Percentiles rank a stretch among this genome's conserved stretches.
phyloP scores from a whole-genome alignment of 1,140 invertebrate genomes.

The Zaprionus gabonicus region DNA sequence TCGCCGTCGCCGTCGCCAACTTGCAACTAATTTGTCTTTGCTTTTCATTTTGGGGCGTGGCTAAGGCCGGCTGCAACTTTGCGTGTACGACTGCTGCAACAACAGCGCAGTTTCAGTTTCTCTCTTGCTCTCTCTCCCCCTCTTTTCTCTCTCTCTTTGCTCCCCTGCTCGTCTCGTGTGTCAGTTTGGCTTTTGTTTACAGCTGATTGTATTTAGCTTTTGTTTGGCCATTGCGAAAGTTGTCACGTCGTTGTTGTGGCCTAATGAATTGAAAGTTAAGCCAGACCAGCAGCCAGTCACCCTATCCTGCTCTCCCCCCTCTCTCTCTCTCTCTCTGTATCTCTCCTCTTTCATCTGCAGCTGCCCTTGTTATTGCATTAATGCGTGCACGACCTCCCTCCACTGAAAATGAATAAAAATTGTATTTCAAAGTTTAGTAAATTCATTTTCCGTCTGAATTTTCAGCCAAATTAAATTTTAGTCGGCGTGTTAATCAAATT shows the following conservation, averaged over 20 bases:
- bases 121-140: neutral
- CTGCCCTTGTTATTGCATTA: constrained; percentile 34
- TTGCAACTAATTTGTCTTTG: constrained; percentile 78
- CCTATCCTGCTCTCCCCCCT: neutral
- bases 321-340: neutral
- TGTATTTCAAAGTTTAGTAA: constrained; percentile 32
- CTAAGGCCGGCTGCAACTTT: constrained; percentile 26
- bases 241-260: constrained; percentile 60
- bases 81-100: constrained; percentile 14
- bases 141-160: neutral
- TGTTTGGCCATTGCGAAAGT: constrained; percentile 64
- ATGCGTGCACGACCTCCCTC: neutral
- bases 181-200: constrained; percentile 68
- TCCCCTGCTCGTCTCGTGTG: constrained; percentile 35
- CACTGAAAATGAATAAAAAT: constrained; percentile 41
- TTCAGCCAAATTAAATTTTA: constrained; percentile 35
- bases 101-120: constrained; percentile 23
- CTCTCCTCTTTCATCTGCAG: neutral
- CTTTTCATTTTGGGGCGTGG: constrained; percentile 40
- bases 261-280: constrained; percentile 77
- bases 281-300: neutral
- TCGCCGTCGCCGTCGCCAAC: constrained; percentile 30
- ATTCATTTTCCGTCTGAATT: constrained; percentile 39
- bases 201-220: constrained; percentile 74
- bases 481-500: constrained; percentile 42